Evolutionary conservation across 2,113 vertebrate genomes (phyloP).

Genomic region (Sturnus vulgaris): DNA sequence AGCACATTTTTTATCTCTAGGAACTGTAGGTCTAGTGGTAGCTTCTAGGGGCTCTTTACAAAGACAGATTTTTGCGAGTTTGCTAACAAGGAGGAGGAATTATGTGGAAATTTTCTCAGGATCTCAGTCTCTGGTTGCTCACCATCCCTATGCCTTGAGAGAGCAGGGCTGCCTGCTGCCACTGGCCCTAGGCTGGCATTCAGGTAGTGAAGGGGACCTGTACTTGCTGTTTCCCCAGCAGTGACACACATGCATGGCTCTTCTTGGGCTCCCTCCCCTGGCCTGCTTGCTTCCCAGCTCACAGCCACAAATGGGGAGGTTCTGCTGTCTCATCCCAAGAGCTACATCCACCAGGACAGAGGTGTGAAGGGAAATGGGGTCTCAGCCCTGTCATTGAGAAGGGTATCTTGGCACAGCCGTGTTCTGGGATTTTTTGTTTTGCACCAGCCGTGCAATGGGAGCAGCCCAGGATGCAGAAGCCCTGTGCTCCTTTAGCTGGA

Average conservation of each 20-base stretch:
- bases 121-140: not conserved
- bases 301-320: not conserved
- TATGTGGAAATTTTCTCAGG: not conserved
- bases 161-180: not conserved
- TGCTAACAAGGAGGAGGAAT: not conserved
- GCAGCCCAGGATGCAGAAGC: not conserved
- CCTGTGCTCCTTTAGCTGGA: not conserved
- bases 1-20: not conserved
- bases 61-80: not conserved
- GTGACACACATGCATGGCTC: rapidly evolving
- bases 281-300: not conserved
- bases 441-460: not conserved
- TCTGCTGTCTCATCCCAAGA: not conserved
- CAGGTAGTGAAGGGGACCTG: rapidly evolving
- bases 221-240: not conserved
- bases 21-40: not conserved
- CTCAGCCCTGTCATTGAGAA: not conserved
- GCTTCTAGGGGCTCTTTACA: not conserved
- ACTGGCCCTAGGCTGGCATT: not conserved
- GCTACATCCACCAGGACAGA: rapidly evolving
- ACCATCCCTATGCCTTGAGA: not conserved
- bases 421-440: not conserved
- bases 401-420: not conserved
- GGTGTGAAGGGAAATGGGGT: not conserved
- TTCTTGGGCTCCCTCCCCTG: not conserved